phyloP scores from a whole-genome alignment of 2,888 invertebrate genomes.

The Gastrophysa polygoni region DNA sequence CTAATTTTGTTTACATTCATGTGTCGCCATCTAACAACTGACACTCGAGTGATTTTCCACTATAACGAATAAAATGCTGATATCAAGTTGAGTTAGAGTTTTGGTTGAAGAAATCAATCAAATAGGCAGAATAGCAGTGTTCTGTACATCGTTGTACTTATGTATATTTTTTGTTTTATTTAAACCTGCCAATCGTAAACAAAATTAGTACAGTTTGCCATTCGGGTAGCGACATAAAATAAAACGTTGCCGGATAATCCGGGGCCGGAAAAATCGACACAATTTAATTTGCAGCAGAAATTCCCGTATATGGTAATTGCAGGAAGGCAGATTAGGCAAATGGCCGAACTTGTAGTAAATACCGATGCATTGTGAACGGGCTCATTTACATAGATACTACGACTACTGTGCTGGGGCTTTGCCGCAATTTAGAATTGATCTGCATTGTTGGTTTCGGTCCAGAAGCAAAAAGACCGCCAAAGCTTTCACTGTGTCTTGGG shows the following conservation, averaged over 20 bases:
- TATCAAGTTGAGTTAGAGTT: too few species aligned
- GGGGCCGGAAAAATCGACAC: constrained; percentile 18
- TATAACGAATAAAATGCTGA: too few species aligned
- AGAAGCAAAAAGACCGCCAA: background rate
- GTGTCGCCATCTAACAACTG: too few species aligned
- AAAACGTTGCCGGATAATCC: background rate
- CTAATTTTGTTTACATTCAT: too few species aligned
- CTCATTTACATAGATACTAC: constrained; percentile 26
- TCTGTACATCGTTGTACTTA: too few species aligned
- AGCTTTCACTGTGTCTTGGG: background rate
- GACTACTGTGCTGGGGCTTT: constrained; percentile 12
- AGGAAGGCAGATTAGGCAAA: constrained; percentile 30
- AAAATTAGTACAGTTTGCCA: background rate
- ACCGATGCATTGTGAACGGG: constrained; percentile 23
- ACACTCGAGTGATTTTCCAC: too few species aligned
- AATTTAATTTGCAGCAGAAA: constrained; percentile 20
- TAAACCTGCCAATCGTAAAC: too few species aligned
- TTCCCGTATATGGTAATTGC: constrained; percentile 25
- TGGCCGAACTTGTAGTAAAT: constrained; percentile 30
- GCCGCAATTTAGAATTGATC: constrained; percentile 14
- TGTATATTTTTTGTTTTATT: too few species aligned
- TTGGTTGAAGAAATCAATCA: too few species aligned
- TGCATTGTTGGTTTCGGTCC: constrained; percentile 9
- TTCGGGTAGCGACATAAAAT: background rate
- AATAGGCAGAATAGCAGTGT: too few species aligned